A percentile compares a stretch with the other conserved stretches of the same genome.
Evolutionary conservation across 2,888 invertebrate species (phyloP).

Genomic region (Aphidius colemani): DNA sequence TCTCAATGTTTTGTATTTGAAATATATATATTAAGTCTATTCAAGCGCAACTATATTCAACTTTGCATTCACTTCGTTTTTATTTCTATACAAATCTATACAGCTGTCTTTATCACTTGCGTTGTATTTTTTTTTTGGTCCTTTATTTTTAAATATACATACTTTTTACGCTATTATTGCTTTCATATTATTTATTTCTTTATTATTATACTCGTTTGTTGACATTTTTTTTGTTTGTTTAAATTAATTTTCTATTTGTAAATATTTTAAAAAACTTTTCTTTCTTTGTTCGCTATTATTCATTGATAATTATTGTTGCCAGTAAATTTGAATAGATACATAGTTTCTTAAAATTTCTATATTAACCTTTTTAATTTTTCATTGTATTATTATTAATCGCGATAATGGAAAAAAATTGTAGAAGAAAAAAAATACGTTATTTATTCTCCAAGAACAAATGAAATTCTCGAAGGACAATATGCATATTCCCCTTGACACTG

Average conservation of each 20-base stretch:
- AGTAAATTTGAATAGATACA: too few species aligned
- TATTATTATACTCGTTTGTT: not conserved
- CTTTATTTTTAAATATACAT: not conserved
- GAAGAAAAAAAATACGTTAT: not conserved
- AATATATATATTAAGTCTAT: not conserved
- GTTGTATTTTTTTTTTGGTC: not conserved
- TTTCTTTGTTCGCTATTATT: too few species aligned
- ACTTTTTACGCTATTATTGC: not conserved
- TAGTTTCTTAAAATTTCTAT: not conserved
- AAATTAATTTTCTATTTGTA: not conserved
- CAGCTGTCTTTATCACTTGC: constrained; percentile 4
- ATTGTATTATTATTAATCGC: constrained; percentile 21
- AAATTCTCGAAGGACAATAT: constrained; percentile 24
- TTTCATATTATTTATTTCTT: not conserved
- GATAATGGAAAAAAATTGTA: constrained; percentile 20
- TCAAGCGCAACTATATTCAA: not conserved
- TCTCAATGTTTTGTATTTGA: constrained; percentile 3
- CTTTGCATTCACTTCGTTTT: not conserved
- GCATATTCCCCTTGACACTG: constrained; percentile 19
- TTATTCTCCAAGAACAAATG: constrained; percentile 7
- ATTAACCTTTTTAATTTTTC: not conserved
- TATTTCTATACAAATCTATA: not conserved
- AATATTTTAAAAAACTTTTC: too few species aligned
- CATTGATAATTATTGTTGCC: too few species aligned
- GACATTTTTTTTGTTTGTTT: not conserved